These are phyloP conservation scores for Ceratitis capitata DNA, from an alignment of 1,140 invertebrate species.

Conservation along the genomic window DNA sequence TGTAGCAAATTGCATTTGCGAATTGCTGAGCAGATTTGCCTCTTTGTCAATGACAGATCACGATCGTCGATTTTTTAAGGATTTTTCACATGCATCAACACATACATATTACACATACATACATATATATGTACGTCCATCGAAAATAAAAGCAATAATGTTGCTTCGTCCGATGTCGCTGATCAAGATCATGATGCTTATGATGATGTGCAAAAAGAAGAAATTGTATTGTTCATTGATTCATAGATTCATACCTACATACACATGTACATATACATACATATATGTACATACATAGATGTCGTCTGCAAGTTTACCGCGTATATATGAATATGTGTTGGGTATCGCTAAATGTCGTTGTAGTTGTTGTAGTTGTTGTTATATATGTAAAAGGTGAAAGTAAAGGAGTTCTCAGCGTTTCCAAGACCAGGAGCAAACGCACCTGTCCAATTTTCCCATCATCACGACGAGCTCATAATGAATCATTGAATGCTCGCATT, in stretches of 20 bases:
- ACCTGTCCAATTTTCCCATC: constrained; percentile 32
- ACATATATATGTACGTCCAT: not conserved
- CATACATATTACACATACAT: not conserved
- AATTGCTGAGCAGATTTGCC: not conserved
- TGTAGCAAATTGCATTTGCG: constrained; percentile 36
- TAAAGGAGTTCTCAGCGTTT: constrained; percentile 10
- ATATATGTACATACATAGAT: not conserved
- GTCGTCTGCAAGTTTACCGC: too few species aligned
- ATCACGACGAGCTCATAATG: not conserved
- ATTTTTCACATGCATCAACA: not conserved
- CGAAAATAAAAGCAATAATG: not conserved
- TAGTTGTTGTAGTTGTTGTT: not conserved
- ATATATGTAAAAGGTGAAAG: constrained; percentile 23
- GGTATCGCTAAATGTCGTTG: too few species aligned
- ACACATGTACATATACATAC: not conserved
- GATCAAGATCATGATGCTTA: constrained; percentile 31
- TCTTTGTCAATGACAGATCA: constrained; percentile 7
- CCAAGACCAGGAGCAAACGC: not conserved
- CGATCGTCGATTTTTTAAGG: not conserved
- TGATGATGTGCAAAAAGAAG: constrained; percentile 27
- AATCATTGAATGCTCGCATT: not conserved
- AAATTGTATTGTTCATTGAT: constrained; percentile 34
- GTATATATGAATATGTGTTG: too few species aligned
- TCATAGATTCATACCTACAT: too few species aligned
- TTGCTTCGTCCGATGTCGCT: not conserved